Evolutionary conservation across 2,888 invertebrate species (phyloP).

Genomic region (Hedya salicella): DNA sequence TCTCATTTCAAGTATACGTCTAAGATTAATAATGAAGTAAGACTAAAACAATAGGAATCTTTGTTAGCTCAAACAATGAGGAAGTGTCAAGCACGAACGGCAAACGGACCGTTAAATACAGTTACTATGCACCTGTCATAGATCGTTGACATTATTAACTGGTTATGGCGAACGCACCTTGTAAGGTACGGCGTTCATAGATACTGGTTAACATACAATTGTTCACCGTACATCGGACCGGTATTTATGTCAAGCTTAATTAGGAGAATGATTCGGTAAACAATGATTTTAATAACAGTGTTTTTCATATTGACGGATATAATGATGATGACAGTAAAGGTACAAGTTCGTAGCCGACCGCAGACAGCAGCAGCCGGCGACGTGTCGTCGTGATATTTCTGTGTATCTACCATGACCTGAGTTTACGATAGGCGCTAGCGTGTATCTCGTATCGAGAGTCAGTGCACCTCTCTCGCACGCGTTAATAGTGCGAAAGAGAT

Average conservation of each 20-base stretch:
- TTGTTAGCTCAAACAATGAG: constrained; percentile 23
- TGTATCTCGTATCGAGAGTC: too few species aligned
- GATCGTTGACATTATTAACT: constrained; percentile 41
- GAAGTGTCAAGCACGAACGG: constrained; percentile 19
- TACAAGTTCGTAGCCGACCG: too few species aligned
- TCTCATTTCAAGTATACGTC: background rate
- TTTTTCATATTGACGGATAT: too few species aligned
- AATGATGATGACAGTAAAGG: too few species aligned
- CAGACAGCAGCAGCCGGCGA: too few species aligned
- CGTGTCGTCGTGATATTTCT: too few species aligned
- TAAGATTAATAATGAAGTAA: background rate
- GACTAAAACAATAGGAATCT: background rate
- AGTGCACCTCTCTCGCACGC: too few species aligned
- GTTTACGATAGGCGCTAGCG: too few species aligned
- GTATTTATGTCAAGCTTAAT: constrained; percentile 1
- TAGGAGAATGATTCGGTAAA: background rate
- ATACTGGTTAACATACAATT: constrained; percentile 27
- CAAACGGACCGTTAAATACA: constrained; percentile 32
- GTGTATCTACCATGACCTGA: too few species aligned
- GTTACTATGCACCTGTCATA: constrained; percentile 42
- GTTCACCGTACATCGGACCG: background rate
- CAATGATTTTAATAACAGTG: too few species aligned
- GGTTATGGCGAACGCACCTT: constrained; percentile 25
- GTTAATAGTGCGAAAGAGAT: too few species aligned
- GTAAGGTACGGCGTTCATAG: background rate